A percentile compares a stretch with the other conserved stretches of the same genome.
Evolutionary conservation across 1,140 invertebrate genomes (phyloP).

Genomic region (Propsilocerus akamusi): DNA sequence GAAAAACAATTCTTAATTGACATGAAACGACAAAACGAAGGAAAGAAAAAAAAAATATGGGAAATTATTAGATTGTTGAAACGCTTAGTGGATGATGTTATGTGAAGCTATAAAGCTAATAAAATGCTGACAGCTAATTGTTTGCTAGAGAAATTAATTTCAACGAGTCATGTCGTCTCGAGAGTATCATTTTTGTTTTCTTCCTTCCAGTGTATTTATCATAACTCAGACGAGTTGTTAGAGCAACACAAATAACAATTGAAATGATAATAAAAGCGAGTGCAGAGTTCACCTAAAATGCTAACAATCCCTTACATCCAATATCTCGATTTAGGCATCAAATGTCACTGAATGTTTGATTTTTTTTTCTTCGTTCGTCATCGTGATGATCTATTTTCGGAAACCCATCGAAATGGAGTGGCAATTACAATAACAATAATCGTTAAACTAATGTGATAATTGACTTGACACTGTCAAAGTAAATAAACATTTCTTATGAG

Average conservation of each 20-base stretch:
- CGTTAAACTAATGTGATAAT: neutral
- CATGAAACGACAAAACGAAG: neutral
- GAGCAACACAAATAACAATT: too few relatives aligned
- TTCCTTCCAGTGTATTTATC: too few relatives aligned
- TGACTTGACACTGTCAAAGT: neutral
- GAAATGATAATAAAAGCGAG: too few relatives aligned
- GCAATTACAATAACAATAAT: neutral
- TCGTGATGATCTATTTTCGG: neutral
- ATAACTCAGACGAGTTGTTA: too few relatives aligned
- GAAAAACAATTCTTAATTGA: constrained; percentile 2
- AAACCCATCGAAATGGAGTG: neutral
- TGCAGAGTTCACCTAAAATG: too few relatives aligned
- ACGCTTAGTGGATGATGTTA: neutral
- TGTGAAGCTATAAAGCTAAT: neutral
- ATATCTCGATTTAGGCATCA: too few relatives aligned
- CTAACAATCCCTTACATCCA: too few relatives aligned
- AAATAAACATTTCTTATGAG: neutral
- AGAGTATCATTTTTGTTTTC: too few relatives aligned
- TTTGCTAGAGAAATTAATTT: too few relatives aligned
- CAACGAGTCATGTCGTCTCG: too few relatives aligned
- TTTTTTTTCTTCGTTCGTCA: too few relatives aligned
- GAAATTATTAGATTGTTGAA: neutral
- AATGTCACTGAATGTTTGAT: neutral
- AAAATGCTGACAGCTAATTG: neutral
- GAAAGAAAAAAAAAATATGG: neutral